Evolutionary conservation across 2,797 vertebrate species (phyloP), one percentile per base, ranked within the genome.

Genomic region (Hipposideros larvatus): DNA sequence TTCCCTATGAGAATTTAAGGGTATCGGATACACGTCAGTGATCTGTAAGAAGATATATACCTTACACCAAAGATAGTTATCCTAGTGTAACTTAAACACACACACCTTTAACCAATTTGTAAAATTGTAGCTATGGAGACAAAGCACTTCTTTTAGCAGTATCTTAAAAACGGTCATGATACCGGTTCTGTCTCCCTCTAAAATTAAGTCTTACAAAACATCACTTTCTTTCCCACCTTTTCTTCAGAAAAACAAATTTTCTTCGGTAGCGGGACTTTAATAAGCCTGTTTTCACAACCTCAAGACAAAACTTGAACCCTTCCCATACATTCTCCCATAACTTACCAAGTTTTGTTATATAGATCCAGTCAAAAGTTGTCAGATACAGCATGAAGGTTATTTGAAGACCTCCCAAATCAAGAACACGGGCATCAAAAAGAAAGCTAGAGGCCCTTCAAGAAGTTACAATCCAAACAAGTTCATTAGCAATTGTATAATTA

Each of bases 211-310:
- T 74, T 22, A 86, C 1, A 34, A 80, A 92, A 63, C 24, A 79
- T 26, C 18, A 13, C 59, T 90, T 86, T 46, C 59, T 90, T 86
- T 41, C 48, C 41, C n/a, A 66, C 65, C 57, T 71, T 90, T 83
- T 70, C 53, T 75, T 80, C n/a, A 74, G 66, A 55, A 77, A 78
- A 83, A 41, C 3, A 57, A 63, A 37, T n/a, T 87, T 65, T 70
- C 83, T 92, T 55, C 21, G 48, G 37, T 90, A 75, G 21, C 26
- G 80, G 31, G 24, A 74, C 41, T n/a, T 77, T 85, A 57, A 78
- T 78, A 53, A 90, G 70, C 22, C 37, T 91, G 37, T n/a, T 77
- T 63, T 93, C 68, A 82, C 24, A 91, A 74, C 21, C 26, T 88
- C 41, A 77, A 41, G 26, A 41, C 66, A n/a, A 73, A 57, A 48